phyloP scores from a whole-genome alignment of 1,140 invertebrate species.

The Diplogasteroides magnus region DNA sequence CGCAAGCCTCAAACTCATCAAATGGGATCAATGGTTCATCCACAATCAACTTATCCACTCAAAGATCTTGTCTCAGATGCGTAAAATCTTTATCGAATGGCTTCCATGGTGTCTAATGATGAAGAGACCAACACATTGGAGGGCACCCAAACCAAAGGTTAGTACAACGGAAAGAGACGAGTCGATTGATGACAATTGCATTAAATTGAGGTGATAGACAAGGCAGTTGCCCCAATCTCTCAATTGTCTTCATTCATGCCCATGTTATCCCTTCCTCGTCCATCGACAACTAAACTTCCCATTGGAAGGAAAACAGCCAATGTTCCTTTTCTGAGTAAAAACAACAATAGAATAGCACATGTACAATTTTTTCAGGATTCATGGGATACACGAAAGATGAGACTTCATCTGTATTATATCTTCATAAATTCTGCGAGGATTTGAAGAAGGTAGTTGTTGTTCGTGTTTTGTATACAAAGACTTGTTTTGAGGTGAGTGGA shows the following conservation, averaged over 20 bases:
- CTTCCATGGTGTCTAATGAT: constrained; percentile 24
- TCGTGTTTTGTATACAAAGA: constrained; percentile 10
- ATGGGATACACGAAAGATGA: not conserved
- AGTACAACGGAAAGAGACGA: not conserved
- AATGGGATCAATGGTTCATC: constrained; percentile 17
- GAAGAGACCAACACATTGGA: constrained; percentile 21
- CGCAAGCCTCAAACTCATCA: constrained; percentile 26
- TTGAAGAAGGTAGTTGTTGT: not conserved
- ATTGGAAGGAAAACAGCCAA: not conserved
- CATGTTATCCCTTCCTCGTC: constrained; percentile 14
- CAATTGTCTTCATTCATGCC: constrained; percentile 15
- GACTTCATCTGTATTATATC: not conserved
- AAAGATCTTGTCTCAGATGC: constrained; percentile 9
- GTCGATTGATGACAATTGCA: not conserved
- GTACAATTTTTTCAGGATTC: not conserved
- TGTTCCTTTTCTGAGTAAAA: not conserved
- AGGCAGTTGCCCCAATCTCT: constrained; percentile 21
- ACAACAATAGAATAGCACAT: not conserved
- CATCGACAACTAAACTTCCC: constrained; percentile 7
- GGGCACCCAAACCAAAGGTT: constrained; percentile 26
- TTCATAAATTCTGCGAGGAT: not conserved
- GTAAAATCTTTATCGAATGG: constrained; percentile 29
- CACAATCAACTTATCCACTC: not conserved
- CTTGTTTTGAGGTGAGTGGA: constrained; percentile 10
- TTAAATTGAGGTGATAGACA: constrained; percentile 14